Percentiles rank a stretch among this genome's conserved stretches.
These are phyloP conservation scores for Ichneumoninae sp. DNA, from an alignment of 2,888 invertebrate species.

Conservation along the genomic window DNA sequence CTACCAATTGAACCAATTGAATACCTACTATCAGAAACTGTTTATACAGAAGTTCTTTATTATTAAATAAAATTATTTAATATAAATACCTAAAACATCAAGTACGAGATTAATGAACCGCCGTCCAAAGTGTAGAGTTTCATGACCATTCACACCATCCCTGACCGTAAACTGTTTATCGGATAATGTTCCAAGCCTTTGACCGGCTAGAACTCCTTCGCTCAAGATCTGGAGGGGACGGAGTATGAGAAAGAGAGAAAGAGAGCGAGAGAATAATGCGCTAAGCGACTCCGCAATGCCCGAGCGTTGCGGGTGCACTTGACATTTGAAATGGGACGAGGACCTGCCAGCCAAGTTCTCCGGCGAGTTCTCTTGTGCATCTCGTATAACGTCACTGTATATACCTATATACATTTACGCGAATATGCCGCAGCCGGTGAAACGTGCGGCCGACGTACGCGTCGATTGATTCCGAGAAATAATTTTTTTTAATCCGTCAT, in stretches of 20 bases:
- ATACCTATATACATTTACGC: constrained; percentile 1
- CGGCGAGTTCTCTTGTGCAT: constrained; percentile 40
- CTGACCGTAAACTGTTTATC: constrained; percentile 27
- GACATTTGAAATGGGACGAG: constrained; percentile 71
- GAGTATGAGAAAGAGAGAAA: constrained; percentile 11
- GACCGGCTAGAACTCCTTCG: constrained; percentile 18
- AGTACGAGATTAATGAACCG: not conserved
- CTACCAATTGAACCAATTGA: no score
- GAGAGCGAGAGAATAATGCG: constrained; percentile 58
- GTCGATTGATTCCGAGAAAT: constrained; percentile 8
- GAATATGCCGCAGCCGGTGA: not conserved
- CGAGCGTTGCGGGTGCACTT: constrained; percentile 68
- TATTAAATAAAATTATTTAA: not conserved
- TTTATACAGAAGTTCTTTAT: no score
- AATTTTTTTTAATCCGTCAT: not conserved
- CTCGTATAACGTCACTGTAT: constrained; percentile 9
- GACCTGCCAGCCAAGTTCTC: constrained; percentile 46
- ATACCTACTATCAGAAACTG: no score
- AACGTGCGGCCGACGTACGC: not conserved
- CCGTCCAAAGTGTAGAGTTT: not conserved
- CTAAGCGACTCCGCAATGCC: constrained; percentile 62
- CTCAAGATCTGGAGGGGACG: not conserved
- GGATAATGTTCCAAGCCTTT: constrained; percentile 16
- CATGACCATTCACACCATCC: constrained; percentile 20
- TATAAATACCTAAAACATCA: not conserved